phyloP scores from a whole-genome alignment of 2,888 invertebrate genomes.

The Hedychridium roseum region DNA sequence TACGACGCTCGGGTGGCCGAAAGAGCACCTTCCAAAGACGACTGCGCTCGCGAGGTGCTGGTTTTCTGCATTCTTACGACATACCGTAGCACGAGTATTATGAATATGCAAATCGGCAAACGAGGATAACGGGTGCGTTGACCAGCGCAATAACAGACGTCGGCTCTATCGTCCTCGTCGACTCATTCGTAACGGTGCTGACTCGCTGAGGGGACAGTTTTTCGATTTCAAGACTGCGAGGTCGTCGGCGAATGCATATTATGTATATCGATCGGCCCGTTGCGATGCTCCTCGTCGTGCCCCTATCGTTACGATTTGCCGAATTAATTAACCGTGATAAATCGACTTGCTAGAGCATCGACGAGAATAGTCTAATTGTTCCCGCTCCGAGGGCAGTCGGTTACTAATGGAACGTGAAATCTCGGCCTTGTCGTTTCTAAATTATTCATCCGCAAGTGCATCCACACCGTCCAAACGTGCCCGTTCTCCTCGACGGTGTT shows the following conservation, averaged over 20 bases:
- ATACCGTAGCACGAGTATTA: slow-evolving; percentile 35
- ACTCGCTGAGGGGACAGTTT: slow-evolving; percentile 19
- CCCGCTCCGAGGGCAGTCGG: background rate
- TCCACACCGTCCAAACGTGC: too few relatives aligned
- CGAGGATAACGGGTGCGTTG: slow-evolving; percentile 45
- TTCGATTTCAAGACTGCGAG: slow-evolving; percentile 11
- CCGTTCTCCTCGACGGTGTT: too few relatives aligned
- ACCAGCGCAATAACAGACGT: slow-evolving; percentile 33
- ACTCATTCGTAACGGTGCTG: slow-evolving; percentile 22
- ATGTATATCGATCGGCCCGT: slow-evolving; percentile 14
- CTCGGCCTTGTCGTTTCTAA: too few relatives aligned
- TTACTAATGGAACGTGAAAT: too few relatives aligned
- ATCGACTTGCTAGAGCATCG: slow-evolving; percentile 4
- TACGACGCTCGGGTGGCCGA: background rate
- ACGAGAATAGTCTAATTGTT: background rate
- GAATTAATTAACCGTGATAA: slow-evolving; percentile 25
- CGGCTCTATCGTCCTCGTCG: slow-evolving; percentile 13
- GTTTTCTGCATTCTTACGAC: slow-evolving; percentile 45
- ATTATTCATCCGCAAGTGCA: too few relatives aligned
- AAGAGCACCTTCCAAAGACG: slow-evolving; percentile 3
- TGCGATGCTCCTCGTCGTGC: slow-evolving; percentile 6
- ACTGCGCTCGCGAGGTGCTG: slow-evolving; percentile 17
- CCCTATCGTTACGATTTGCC: slow-evolving; percentile 12
- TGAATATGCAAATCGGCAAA: slow-evolving; percentile 48
- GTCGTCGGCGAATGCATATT: background rate